phyloP scores from a whole-genome alignment of 2,888 invertebrate species.

The Scaptomyza reducta region DNA sequence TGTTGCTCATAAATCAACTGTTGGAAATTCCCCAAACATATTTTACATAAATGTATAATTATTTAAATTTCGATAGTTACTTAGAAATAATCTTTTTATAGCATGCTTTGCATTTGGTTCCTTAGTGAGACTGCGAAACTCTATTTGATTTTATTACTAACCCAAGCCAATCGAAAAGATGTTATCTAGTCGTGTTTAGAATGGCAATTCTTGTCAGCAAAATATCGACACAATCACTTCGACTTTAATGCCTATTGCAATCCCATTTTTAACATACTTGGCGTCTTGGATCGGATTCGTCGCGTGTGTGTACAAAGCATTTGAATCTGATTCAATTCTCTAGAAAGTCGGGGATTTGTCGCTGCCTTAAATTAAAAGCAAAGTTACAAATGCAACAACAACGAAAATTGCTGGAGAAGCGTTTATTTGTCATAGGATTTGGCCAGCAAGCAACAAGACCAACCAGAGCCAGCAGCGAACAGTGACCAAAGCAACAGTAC shows the following conservation, averaged over 20 bases:
- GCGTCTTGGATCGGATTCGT: not conserved
- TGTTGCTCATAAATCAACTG: not conserved
- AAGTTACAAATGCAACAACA: constrained; percentile 45
- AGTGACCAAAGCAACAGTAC: constrained; percentile 62
- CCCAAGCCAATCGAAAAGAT: too few relatives aligned
- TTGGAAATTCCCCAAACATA: not conserved
- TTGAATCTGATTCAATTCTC: constrained; percentile 18
- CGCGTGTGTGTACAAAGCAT: not conserved
- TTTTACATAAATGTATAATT: not conserved
- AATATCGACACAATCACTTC: not conserved
- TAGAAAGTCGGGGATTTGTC: constrained; percentile 26
- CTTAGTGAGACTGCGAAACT: too few relatives aligned
- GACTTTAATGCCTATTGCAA: not conserved
- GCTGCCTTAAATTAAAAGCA: constrained; percentile 70
- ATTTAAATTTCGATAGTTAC: too few relatives aligned
- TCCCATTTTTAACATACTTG: not conserved
- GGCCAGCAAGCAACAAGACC: constrained; percentile 33
- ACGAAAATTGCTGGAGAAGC: constrained; percentile 68
- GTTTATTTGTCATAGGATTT: constrained; percentile 76
- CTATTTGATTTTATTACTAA: too few relatives aligned
- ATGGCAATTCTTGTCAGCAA: not conserved
- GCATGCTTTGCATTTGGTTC: too few relatives aligned
- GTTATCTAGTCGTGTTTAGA: not conserved
- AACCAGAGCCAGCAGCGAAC: constrained; percentile 31
- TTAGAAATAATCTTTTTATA: too few relatives aligned